Evolutionary conservation across 2,888 invertebrate genomes (phyloP), one percentile per base, ranked within the genome.

Genomic region (Lasioglossum calceatum): DNA sequence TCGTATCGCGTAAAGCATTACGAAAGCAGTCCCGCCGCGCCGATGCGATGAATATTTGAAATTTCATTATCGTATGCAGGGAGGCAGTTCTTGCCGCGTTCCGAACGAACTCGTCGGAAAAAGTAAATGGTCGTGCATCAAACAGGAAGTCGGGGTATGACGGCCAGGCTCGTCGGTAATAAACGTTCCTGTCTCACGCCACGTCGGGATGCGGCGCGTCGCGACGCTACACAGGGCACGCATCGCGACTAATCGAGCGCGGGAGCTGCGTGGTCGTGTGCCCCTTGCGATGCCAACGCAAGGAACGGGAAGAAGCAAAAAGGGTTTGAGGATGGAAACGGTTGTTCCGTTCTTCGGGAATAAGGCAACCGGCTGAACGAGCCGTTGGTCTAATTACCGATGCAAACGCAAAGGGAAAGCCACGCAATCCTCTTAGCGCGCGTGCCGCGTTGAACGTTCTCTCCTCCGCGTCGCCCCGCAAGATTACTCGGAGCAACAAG

Each of bases 401-500:
- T 86, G 86, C 81, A 76, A 85, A 84, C 75, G 86, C 64, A 42
- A 82, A 78, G 23, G 54, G 23, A 74, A 74, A 64, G 70, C 77
- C 39, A 27, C 84, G 79, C 70, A 80, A 89, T 86, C 87, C 87
- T 86, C 90, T 91, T 88, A 86, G 71, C 74, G 77, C 80, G 74
- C 79, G 75, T 70, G 80, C 77, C 82, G 39, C 47, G 64, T 79
- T 77, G 81, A 84, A 58, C 82, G 79, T 71, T 81, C 84, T 76
- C 76, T 76, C 76, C 76, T 76, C 76, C 39, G 23, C 74, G 54
- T 74, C 80, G 32, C 72, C 88, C 47, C 39, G 88, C 89, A 90
- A 92, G 92, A 93, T 93, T 92, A 92, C 92, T 87, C 86, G 86
- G 87, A 90, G 90, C 91, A 93, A 90, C 91, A 90, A 92, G 92